These are phyloP conservation scores for Dryobates pubescens DNA, from an alignment of 2,797 vertebrate genomes.

Conservation along the genomic window DNA sequence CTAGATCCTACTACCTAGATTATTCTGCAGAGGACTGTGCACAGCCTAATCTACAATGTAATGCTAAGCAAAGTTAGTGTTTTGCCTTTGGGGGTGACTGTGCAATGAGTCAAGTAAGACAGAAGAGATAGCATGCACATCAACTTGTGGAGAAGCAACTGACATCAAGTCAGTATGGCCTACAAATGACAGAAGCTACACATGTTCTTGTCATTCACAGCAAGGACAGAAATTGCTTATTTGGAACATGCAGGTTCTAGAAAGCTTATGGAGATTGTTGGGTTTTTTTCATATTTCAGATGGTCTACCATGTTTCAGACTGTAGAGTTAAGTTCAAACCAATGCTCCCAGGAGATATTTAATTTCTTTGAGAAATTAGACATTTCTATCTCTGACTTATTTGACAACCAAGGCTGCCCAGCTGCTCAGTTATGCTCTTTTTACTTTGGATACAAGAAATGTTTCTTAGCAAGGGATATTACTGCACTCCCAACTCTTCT, in stretches of 20 bases:
- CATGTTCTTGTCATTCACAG: background rate
- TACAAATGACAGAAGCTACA: background rate
- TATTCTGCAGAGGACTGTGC: background rate
- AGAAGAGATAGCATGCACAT: rapidly evolving
- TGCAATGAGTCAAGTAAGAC: background rate
- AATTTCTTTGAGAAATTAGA: background rate
- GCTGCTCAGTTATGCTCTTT: background rate
- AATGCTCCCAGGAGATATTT: background rate
- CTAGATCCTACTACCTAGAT: background rate
- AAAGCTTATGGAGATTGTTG: background rate
- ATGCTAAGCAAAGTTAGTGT: background rate
- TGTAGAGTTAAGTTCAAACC: background rate
- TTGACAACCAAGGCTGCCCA: background rate
- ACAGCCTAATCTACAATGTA: background rate
- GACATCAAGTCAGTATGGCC: rapidly evolving
- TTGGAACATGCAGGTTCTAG: background rate
- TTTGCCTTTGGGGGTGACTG: background rate
- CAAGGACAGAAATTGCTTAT: background rate
- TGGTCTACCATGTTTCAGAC: background rate
- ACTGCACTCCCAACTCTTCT: background rate
- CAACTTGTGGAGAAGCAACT: background rate
- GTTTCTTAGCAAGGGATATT: background rate
- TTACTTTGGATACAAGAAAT: background rate
- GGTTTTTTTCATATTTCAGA: background rate
- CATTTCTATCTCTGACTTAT: background rate